These are phyloP conservation scores for Illadopsis cleaveri DNA, from an alignment of 2,113 vertebrate species.

Conservation along the genomic window DNA sequence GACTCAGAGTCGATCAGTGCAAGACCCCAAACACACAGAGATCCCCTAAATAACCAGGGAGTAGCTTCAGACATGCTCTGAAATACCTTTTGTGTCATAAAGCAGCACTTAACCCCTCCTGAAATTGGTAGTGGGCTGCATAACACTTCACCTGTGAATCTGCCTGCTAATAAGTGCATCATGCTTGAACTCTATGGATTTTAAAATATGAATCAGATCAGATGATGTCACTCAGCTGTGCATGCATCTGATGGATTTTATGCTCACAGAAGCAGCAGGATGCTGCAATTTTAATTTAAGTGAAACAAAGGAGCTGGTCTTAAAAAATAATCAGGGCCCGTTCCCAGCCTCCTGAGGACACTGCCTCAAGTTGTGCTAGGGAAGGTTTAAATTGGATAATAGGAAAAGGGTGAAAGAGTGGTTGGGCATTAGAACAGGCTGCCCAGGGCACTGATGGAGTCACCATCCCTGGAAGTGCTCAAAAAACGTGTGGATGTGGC, in stretches of 20 bases:
- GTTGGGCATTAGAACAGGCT: background rate
- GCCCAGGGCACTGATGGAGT: background rate
- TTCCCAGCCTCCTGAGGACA: background rate
- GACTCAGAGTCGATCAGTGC: background rate
- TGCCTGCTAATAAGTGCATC: background rate
- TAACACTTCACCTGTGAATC: background rate
- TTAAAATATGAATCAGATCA: background rate
- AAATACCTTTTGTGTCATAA: background rate
- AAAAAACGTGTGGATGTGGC: background rate
- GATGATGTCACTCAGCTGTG: background rate
- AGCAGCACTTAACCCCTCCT: background rate
- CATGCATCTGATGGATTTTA: accelerated
- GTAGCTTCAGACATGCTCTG: background rate
- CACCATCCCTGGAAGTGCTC: background rate
- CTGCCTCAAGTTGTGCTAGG: background rate
- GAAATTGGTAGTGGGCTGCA: background rate
- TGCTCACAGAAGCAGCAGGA: background rate
- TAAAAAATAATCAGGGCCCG: background rate
- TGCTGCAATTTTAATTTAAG: background rate
- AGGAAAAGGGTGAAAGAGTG: background rate
- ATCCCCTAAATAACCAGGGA: background rate
- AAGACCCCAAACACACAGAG: background rate
- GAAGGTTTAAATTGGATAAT: background rate
- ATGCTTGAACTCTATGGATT: background rate
- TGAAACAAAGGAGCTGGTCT: background rate